These are phyloP conservation scores for Syrmaticus mikado DNA, from an alignment of 2,113 vertebrate species.

Conservation along the genomic window DNA sequence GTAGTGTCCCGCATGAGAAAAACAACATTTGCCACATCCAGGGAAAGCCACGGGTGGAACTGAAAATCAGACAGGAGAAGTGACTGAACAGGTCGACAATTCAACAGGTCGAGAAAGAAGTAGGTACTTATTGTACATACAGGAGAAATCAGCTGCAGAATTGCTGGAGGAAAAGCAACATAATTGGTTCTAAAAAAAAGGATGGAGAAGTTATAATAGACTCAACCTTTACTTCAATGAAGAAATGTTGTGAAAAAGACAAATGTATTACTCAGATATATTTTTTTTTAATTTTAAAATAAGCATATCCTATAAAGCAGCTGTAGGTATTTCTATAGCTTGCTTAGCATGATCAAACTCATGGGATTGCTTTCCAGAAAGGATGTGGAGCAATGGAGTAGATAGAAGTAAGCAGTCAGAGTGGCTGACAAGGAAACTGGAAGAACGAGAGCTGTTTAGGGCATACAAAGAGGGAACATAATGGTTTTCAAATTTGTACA, in stretches of 20 bases:
- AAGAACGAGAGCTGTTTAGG: background rate
- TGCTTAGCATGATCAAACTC: background rate
- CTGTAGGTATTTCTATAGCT: background rate
- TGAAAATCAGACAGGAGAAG: background rate
- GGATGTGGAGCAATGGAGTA: background rate
- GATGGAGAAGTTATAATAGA: background rate
- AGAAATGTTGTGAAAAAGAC: background rate
- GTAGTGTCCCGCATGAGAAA: background rate
- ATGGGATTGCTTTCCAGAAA: background rate
- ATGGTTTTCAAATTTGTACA: background rate
- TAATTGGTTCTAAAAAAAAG: background rate
- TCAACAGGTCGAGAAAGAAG: background rate
- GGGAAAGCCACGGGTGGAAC: background rate
- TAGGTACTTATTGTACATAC: background rate
- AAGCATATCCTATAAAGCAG: background rate
- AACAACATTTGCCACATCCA: background rate
- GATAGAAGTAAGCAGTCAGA: background rate
- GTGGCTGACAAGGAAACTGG: rapidly evolving
- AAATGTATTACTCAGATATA: background rate
- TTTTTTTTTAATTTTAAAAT: background rate
- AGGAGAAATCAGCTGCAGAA: background rate
- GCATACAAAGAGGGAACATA: background rate
- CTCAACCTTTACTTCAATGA: background rate
- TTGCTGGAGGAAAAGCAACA: background rate
- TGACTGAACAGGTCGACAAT: background rate